Base-by-base conservation (phyloP, 2,113 vertebrate genomes). In the Castor canadensis region DNA sequence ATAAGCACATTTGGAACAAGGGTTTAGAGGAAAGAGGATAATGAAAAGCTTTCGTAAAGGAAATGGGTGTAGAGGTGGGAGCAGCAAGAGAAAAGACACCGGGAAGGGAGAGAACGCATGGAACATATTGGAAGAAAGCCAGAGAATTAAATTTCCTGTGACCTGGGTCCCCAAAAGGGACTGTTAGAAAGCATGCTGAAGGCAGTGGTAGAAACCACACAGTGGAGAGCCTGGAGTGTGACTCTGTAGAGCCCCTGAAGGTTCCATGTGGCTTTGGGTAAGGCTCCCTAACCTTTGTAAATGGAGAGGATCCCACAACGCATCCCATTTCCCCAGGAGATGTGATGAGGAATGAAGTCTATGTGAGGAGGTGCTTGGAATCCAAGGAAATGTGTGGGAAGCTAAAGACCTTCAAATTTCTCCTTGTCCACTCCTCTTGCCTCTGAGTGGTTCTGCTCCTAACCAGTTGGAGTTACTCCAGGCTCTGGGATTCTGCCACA, bases 121-220 rank as follows among this genome's bases (percentile, higher is more conserved):
- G 43, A 22, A n/a, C 4, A 0, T 40, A 19, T 82, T 60, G 52
- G 93, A 58, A 83, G 79, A 45, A 73, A 92, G 47, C 47, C 11
- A 56, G 16, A 30, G 35, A 30, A 26, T 40, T 52, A 7, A 7
- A 45, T n/a, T 10, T 11, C 49, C 8, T 3, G 13, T n/a, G n/a
- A n/a, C n/a, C n/a, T 10, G 56, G 60, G 43, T 15, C 13, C 30
- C 47, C 38, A 3, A 19, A 5, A 60, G 35, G 43, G 28, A 38
- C 15, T 12, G 0, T n/a, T 19, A n/a, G 56, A 47, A 82, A 12
- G 13, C 79, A 35, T 12, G 26, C 60, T 38, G 38, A 66, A 69
- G 67, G 30, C 8, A 10, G 9, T 1, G 20, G 32, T 16, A 9
- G 75, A n/a, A 58, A 6, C 38, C 38, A 0, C 1, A 0, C 1